Evolutionary conservation across 64 coral and sea anemone genomes (phyloP).

Genomic region (Stichodactyla mertensii): DNA sequence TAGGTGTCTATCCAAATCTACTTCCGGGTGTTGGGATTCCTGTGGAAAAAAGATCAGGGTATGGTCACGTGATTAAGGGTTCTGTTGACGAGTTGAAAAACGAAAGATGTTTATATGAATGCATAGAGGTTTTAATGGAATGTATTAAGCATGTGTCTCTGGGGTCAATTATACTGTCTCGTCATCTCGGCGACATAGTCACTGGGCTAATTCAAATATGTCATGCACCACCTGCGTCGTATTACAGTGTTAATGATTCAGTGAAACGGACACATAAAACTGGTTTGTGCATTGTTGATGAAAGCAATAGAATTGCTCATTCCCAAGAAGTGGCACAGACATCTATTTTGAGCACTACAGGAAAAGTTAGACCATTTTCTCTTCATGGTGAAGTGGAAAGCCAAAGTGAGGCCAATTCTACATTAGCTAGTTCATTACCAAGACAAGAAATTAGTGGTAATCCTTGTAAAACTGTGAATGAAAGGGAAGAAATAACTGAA

Average conservation of each 20-base stretch:
- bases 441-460: background rate
- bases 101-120: slow-evolving; percentile 54
- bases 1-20: slow-evolving; percentile 87
- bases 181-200: slow-evolving; percentile 76
- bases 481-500: background rate
- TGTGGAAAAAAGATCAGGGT: slow-evolving; percentile 68
- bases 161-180: slow-evolving; percentile 61
- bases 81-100: slow-evolving; percentile 23
- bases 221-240: slow-evolving; percentile 40
- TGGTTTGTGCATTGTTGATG: background rate
- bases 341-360: background rate
- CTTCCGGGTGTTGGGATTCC: slow-evolving; percentile 64
- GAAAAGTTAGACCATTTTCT: background rate
- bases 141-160: slow-evolving; percentile 53
- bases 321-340: background rate
- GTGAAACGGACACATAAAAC: background rate
- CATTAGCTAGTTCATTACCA: background rate
- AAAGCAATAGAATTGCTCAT: background rate
- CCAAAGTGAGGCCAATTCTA: background rate
- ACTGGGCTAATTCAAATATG: slow-evolving; percentile 75
- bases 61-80: slow-evolving; percentile 32
- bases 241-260: background rate
- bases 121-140: slow-evolving; percentile 39
- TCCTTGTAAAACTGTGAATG: background rate
- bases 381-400: background rate